Percentiles rank a stretch among this genome's conserved stretches.
Evolutionary conservation across 1,140 invertebrate species (phyloP).

Genomic region (Bicyclus anynana): DNA sequence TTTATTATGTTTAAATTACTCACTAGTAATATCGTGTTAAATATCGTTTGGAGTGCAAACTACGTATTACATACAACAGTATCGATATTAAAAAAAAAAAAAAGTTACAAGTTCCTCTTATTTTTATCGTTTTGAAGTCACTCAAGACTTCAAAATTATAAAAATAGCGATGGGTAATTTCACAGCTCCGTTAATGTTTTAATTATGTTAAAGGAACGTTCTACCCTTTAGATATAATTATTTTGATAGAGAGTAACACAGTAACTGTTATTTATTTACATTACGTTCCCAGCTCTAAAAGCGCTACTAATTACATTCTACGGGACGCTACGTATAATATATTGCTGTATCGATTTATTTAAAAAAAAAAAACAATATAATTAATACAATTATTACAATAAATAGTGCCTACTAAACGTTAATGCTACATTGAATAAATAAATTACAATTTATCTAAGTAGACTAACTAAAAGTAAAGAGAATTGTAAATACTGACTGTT

Average conservation of each 20-base stretch:
- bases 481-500: constrained; percentile 70
- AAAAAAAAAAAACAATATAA: too few relatives aligned
- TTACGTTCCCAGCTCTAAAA: neutral
- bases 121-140: neutral
- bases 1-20: constrained; percentile 11
- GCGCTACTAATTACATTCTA: constrained; percentile 16
- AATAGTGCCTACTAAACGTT: constrained; percentile 39
- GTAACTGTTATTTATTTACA: constrained; percentile 18
- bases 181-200: constrained; percentile 18
- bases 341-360: constrained; percentile 39
- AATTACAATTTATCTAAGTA: constrained; percentile 70
- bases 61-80: neutral
- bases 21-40: constrained; percentile 62
- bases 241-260: neutral
- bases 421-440: constrained; percentile 66
- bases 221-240: constrained; percentile 4
- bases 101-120: too few relatives aligned
- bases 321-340: constrained; percentile 43
- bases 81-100: neutral
- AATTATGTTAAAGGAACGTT: constrained; percentile 22
- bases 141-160: neutral
- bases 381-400: too few relatives aligned
- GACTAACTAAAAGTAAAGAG: constrained; percentile 58
- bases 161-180: constrained; percentile 8
- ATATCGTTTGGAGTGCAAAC: constrained; percentile 43